Conservation (phyloP, 2,113 vertebrate species). For the Paraplagusia blochii region DNA sequence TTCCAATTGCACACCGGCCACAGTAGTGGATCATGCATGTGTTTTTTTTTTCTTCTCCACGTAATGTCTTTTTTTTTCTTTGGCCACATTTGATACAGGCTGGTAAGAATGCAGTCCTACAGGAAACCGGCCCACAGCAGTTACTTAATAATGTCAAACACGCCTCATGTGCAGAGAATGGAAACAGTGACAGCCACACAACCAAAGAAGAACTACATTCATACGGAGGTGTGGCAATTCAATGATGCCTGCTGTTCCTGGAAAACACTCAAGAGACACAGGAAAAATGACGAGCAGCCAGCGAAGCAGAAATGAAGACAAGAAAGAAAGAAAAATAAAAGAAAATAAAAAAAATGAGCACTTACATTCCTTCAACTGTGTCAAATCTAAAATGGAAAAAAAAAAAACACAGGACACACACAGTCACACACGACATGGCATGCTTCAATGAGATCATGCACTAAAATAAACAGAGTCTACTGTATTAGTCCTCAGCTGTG, state of each 20-base stretch:
- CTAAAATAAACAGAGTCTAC: constrained; percentile 46
- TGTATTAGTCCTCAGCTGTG: constrained; percentile 8
- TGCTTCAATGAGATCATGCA: constrained; percentile 82
- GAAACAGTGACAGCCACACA: background rate
- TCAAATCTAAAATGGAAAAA: constrained; percentile 90
- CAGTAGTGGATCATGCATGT: no score
- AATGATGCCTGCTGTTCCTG: constrained; percentile 18
- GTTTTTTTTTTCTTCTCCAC: no score
- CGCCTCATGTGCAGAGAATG: no score
- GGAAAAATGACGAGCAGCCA: constrained; percentile 8
- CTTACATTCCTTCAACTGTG: constrained; percentile 95
- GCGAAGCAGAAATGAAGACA: background rate
- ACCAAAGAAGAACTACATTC: constrained; percentile 6
- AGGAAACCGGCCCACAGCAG: no score
- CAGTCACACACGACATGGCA: constrained; percentile 77
- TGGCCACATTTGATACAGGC: no score
- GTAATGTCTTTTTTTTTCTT: no score
- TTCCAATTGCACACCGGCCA: no score
- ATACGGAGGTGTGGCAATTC: constrained; percentile 1
- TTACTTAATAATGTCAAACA: no score
- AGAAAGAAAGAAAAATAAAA: constrained; percentile 39
- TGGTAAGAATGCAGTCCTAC: no score
- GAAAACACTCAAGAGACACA: background rate
- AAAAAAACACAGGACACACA: constrained; percentile 63
- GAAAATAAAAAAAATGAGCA: constrained; percentile 73